phyloP scores from a whole-genome alignment of 2,797 vertebrate species.

The Chaenodraco wilsoni region DNA sequence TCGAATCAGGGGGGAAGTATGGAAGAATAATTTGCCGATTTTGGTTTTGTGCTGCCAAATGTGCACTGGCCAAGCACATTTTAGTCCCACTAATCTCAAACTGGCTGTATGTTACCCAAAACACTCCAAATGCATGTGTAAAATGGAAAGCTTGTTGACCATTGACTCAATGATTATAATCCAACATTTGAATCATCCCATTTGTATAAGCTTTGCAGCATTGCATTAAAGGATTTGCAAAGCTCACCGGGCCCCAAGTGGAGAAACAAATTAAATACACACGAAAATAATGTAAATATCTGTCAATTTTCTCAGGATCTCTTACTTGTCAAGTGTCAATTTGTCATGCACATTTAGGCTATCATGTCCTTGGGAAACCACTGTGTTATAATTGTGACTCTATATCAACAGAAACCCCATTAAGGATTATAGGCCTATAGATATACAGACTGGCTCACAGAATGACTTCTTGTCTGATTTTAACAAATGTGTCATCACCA shows the following conservation, averaged over 20 bases:
- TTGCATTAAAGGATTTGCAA: constrained; percentile 38
- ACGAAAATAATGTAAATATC: constrained; percentile 27
- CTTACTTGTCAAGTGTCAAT: constrained; percentile 14
- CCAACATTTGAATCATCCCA: constrained; percentile 37
- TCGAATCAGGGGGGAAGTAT: constrained; percentile 19
- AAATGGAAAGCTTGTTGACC: constrained; percentile 18
- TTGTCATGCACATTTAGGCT: constrained; percentile 19
- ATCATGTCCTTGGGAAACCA: constrained; percentile 1
- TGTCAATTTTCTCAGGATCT: constrained; percentile 17
- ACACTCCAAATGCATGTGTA: constrained; percentile 11
- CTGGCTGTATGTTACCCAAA: constrained; percentile 12
- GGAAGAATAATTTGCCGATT: constrained; percentile 34
- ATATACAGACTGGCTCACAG: constrained; percentile 52
- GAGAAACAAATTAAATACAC: constrained; percentile 26
- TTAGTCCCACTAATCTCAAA: constrained; percentile 29
- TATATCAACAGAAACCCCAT: constrained; percentile 31
- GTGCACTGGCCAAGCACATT: constrained; percentile 22
- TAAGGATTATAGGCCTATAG: constrained; percentile 50
- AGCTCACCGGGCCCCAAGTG: not conserved
- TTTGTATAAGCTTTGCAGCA: constrained; percentile 25
- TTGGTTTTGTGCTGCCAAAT: constrained; percentile 28
- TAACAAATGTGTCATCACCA: constrained; percentile 71
- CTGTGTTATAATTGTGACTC: constrained; percentile 24
- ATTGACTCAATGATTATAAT: constrained; percentile 31
- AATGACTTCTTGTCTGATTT: constrained; percentile 66